Percentiles rank a stretch among this genome's conserved stretches.
Evolutionary conservation across 2,888 invertebrate species (phyloP).

Genomic region (Poecilobothrus nobilitatus): DNA sequence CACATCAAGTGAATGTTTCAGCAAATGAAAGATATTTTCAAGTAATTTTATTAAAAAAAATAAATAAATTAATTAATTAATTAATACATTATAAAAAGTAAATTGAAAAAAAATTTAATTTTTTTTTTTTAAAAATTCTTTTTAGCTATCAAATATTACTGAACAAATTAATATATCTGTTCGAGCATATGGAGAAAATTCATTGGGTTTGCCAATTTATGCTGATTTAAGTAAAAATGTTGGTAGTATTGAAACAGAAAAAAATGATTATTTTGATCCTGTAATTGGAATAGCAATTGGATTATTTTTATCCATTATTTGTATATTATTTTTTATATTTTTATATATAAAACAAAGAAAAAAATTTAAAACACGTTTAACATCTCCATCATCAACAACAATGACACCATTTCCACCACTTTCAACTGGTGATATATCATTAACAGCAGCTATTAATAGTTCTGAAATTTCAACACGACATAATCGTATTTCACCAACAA

Average conservation of each 20-base stretch:
- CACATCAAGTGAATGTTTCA: constrained; percentile 30
- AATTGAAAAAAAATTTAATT: too few species aligned
- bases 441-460: background rate
- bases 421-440: background rate
- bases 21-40: constrained; percentile 20
- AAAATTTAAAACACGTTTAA: constrained; percentile 34
- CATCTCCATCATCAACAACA: constrained; percentile 5
- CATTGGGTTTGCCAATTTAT: constrained; percentile 40
- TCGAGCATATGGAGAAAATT: constrained; percentile 40
- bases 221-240: constrained; percentile 33
- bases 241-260: constrained; percentile 26
- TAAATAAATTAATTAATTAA: too few species aligned
- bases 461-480: background rate
- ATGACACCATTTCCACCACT: background rate
- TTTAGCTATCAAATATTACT: constrained; percentile 40
- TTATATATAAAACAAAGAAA: constrained; percentile 38
- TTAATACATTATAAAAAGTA: too few species aligned
- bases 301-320: constrained; percentile 34
- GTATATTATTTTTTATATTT: constrained; percentile 36
- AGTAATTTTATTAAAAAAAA: constrained; percentile 12
- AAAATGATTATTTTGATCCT: constrained; percentile 27
- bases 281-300: constrained; percentile 39
- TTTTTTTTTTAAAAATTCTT: too few species aligned
- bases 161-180: constrained; percentile 40
- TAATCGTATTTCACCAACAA: constrained; percentile 34